Base-by-base conservation (phyloP, 37 sponge, comb jelly and placozoan species). In the Aplysina aerophoba region DNA sequence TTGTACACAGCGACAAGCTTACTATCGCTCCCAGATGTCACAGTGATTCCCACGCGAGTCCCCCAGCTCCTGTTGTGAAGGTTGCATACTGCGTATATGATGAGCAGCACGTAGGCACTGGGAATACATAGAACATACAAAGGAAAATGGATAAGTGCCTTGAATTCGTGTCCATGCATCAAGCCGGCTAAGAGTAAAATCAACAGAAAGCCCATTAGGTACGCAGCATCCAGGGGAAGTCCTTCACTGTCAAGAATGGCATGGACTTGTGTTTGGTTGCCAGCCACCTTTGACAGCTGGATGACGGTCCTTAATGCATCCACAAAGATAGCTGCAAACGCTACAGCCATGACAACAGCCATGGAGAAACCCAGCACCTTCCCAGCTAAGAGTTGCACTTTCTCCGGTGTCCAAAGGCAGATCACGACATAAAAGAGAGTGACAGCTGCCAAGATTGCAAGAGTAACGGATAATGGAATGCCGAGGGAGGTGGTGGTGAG, bases 11-110 rank as follows among this genome's bases (percentile, higher is more conserved):
- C 27, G 28, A 69, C 34, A 12, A 69, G 28, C 33, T 69, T 69
- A 35, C 34, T 69, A 16, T 69, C 34, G 11, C 3, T 41, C 16
- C 54, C 78, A 8, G 15, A 36, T 21, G 44, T 75, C 25, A 41
- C 24, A 1, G 78, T 75, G 25, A 75, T 41, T 44, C 53, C 86
- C 64, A 93, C 97, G 35, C 97, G 71, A 4, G 97, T 96, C 13
- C 97, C 97, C 97, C 97, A 96, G 63, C 93, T 92, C 69, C 87
- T 83, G 55, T 75, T 78, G 79, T 91, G 65, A 6, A 96, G 84
- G 50, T 96, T 96, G 57, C 92, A 93, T n/a, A 88, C 84, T 0
- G 97, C 93, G 83, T 96, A 96, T 65, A 96, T 87, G 14, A 96
- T 86, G 38, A 96, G 85, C 0, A 96, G 74, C 22, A 96, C 69